Evolutionary conservation across 64 coral and sea anemone species (phyloP), one percentile per base, ranked within the genome.

Genomic region (Stichodactyla mertensii): DNA sequence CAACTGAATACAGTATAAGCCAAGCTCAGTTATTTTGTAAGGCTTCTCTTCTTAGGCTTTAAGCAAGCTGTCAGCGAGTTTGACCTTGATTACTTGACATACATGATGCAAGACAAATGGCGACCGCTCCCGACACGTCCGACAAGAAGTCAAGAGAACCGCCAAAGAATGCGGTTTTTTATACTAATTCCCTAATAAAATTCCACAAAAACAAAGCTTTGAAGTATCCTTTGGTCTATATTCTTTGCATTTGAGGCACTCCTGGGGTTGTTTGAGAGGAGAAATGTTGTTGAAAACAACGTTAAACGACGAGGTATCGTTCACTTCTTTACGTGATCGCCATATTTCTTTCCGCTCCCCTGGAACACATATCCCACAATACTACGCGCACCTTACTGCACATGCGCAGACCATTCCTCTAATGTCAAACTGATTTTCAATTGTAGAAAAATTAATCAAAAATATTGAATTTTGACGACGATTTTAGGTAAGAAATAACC

Each of bases 361-460:
- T 22, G 70, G 7, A 85, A 86, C 61, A 90, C 71, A 77, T 84
- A 82, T 86, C 89, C 89, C 81, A 80, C 51, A 55, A 64, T 90
- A 11, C 89, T 51, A 23, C 58, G 51, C 36, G 12, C 54, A 70
- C 89, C 55, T 70, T 77, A 80, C 74, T 55, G 71, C 55, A 52
- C 89, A 90, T 90, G 89, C 89, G 84, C 89, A 84, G 52, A 60
- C 10, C 18, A 78, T 20, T 16, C 59, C 52, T 78, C 70, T 24
- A 67, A 14, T 81, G 78, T 81, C 78, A 81, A 81, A 81, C 51
- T 53, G 52, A 53, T 55, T 80, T 36, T 22, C 69, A 74, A 26
- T 74, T 74, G 24, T 5, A 9, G 16, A 31, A 74, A n/a, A 2
- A 13, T 9, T 10, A 5, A 5, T 74, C 23, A 31, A 36, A 58